These are phyloP conservation scores for Grammomys surdaster DNA, from an alignment of 2,113 vertebrate species.

Conservation along the genomic window DNA sequence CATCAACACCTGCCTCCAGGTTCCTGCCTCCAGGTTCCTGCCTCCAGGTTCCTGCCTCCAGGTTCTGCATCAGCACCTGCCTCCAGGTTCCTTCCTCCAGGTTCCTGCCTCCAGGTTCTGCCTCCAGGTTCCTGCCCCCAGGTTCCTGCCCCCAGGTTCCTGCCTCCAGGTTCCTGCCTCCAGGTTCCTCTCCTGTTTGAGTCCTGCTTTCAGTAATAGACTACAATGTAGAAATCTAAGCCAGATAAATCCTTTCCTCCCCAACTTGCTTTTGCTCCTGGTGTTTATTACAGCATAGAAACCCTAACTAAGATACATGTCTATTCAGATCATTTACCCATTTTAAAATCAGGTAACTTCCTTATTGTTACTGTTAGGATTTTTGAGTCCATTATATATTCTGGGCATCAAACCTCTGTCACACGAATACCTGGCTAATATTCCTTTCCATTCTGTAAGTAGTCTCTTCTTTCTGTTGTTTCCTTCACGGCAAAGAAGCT, in stretches of 20 bases:
- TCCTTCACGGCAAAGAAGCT: background rate
- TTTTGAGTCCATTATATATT: background rate
- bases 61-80: background rate
- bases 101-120: background rate
- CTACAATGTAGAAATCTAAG: background rate
- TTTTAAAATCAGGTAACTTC: background rate
- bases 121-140: background rate
- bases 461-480: background rate
- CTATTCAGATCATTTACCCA: background rate
- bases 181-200: background rate
- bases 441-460: background rate
- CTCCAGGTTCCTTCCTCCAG: background rate
- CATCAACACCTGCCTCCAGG: background rate
- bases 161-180: background rate
- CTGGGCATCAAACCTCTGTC: background rate
- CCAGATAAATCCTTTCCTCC: background rate
- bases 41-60: background rate
- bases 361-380: background rate
- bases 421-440: background rate
- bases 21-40: background rate
- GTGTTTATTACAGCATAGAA: background rate
- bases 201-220: background rate
- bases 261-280: background rate
- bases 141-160: background rate
- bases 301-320: background rate